Conservation (phyloP, 1,140 invertebrate species). For the Drosophila persimilis region DNA sequence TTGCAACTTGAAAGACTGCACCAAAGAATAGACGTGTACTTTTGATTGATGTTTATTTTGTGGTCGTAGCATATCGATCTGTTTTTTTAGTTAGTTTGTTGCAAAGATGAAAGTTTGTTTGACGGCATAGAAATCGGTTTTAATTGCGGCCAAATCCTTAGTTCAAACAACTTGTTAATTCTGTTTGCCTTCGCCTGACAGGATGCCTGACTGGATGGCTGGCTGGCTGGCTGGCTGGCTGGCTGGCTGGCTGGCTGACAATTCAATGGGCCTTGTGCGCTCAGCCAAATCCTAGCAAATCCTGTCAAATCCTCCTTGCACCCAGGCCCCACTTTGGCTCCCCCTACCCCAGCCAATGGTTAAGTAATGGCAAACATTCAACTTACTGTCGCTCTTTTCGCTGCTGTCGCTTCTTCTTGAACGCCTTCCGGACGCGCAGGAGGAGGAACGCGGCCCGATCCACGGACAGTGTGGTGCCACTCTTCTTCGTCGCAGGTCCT, state of each 20-base stretch:
- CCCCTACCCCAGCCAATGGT: conserved; percentile 14
- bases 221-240: background rate
- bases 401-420: conserved; percentile 94
- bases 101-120: background rate
- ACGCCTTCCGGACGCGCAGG: conserved; percentile 92
- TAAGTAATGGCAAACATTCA: conserved; percentile 56
- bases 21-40: too few species aligned
- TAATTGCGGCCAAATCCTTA: conserved; percentile 41
- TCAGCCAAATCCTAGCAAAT: conserved; percentile 38
- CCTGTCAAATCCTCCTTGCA: conserved; percentile 8
- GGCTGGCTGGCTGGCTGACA: conserved; percentile 23
- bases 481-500: conserved; percentile 59
- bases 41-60: background rate
- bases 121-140: conserved; percentile 29
- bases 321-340: background rate
- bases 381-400: conserved; percentile 91
- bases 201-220: background rate
- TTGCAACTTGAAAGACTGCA: too few species aligned
- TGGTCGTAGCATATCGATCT: conserved; percentile 11
- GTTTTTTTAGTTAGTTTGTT: background rate
- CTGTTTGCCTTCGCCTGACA: conserved; percentile 38
- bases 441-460: conserved; percentile 94
- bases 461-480: conserved; percentile 87
- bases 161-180: conserved; percentile 45
- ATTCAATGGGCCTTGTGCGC: conserved; percentile 20